Evolutionary conservation across 1,140 invertebrate species (phyloP).

Genomic region (Eueides isabella): DNA sequence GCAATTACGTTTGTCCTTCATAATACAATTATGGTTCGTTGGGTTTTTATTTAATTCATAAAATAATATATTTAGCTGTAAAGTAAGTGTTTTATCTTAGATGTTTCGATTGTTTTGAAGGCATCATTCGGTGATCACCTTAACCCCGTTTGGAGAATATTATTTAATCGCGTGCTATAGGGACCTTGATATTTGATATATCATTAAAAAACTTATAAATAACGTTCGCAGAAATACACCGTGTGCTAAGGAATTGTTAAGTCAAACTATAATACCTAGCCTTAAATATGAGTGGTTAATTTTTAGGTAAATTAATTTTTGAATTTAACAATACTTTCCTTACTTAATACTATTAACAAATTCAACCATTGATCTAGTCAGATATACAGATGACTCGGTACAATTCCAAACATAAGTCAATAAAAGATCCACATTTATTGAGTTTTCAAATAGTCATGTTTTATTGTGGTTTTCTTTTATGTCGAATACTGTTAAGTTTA

Average conservation of each 20-base stretch:
- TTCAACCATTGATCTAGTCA: too few relatives aligned
- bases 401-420: too few relatives aligned
- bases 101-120: slow-evolving; percentile 30
- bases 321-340: too few relatives aligned
- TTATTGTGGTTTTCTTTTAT: too few relatives aligned
- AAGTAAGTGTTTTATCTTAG: slow-evolving; percentile 25
- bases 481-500: too few relatives aligned
- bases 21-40: slow-evolving; percentile 35
- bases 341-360: too few relatives aligned
- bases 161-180: slow-evolving; percentile 51
- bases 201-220: slow-evolving; percentile 27
- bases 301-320: too few relatives aligned
- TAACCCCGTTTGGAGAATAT: slow-evolving; percentile 36
- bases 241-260: neutral
- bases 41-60: slow-evolving; percentile 38
- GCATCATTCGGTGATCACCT: slow-evolving; percentile 34
- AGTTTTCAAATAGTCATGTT: too few relatives aligned
- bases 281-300: too few relatives aligned
- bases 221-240: neutral
- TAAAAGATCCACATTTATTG: too few relatives aligned
- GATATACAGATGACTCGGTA: too few relatives aligned
- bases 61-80: slow-evolving; percentile 22
- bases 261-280: neutral
- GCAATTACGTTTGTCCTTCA: slow-evolving; percentile 37
- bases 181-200: slow-evolving; percentile 50